phyloP scores from a whole-genome alignment of 2,113 vertebrate genomes.

The Carollia perspicillata region DNA sequence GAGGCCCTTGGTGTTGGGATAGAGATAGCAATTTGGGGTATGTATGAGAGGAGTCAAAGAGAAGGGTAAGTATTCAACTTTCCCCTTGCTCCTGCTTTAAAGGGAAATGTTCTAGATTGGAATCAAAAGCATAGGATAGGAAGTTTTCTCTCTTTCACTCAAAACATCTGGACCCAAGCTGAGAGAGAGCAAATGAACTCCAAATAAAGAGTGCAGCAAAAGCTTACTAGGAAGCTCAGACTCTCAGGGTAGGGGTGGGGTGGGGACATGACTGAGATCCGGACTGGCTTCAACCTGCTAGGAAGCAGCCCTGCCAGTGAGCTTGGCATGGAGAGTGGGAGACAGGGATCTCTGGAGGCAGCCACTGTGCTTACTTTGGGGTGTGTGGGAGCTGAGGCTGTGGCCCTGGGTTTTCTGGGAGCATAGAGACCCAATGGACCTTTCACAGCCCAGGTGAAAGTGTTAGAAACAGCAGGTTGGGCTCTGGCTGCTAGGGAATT shows the following conservation, averaged over 20 bases:
- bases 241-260: too few species aligned
- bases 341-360: not conserved
- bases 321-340: not conserved
- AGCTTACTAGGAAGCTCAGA: not conserved
- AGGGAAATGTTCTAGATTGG: not conserved
- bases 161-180: not conserved
- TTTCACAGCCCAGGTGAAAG: not conserved
- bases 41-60: constrained; percentile 32
- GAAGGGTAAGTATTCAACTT: not conserved
- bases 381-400: not conserved
- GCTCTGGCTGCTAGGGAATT: not conserved
- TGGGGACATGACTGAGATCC: not conserved
- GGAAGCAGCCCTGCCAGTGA: not conserved
- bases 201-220: not conserved
- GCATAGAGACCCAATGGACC: not conserved
- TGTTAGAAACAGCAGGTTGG: not conserved
- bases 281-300: not conserved
- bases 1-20: not conserved
- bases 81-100: not conserved
- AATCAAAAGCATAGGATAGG: not conserved
- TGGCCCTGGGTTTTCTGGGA: not conserved
- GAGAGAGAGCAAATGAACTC: not conserved
- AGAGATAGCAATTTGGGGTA: not conserved
- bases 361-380: not conserved
- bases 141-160: not conserved